These are phyloP conservation scores for Archaeoteleia sp. DNA, from an alignment of 2,888 invertebrate species.

Conservation along the genomic window DNA sequence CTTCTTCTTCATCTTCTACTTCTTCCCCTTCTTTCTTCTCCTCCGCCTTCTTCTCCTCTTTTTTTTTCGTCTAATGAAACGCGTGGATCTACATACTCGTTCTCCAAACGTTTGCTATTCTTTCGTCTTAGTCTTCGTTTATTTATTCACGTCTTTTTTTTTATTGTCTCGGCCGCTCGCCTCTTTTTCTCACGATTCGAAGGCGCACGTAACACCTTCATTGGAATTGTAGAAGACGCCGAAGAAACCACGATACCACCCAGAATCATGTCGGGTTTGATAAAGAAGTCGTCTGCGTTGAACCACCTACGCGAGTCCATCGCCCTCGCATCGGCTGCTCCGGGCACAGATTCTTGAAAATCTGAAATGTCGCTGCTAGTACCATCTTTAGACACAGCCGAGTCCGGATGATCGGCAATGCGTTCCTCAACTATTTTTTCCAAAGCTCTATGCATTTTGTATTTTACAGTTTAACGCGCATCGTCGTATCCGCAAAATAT, in stretches of 20 bases:
- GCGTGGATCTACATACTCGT: constrained; percentile 12
- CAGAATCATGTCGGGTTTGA: constrained; percentile 60
- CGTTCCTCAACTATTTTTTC: constrained; percentile 26
- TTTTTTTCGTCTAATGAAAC: constrained; percentile 20
- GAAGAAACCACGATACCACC: constrained; percentile 60
- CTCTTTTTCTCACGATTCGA: constrained; percentile 55
- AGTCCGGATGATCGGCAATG: constrained; percentile 1
- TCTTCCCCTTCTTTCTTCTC: too few relatives aligned
- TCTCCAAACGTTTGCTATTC: constrained; percentile 9
- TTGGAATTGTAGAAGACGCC: constrained; percentile 62
- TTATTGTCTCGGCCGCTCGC: constrained; percentile 26
- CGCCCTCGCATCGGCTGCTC: constrained; percentile 38
- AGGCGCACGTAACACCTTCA: constrained; percentile 69
- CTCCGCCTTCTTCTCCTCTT: constrained; percentile 6
- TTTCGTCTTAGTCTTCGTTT: constrained; percentile 32
- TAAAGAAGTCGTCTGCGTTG: constrained; percentile 56
- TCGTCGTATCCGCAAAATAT: constrained; percentile 34
- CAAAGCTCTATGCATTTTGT: constrained; percentile 20
- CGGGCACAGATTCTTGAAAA: constrained; percentile 46
- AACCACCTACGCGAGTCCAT: constrained; percentile 55
- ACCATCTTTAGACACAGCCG: not conserved
- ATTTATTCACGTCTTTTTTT: constrained; percentile 26
- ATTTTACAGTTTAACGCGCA: constrained; percentile 21
- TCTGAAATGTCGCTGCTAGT: constrained; percentile 36
- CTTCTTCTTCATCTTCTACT: too few relatives aligned